phyloP scores from a whole-genome alignment of 2,888 invertebrate species.

The Drosophila setosimentum region DNA sequence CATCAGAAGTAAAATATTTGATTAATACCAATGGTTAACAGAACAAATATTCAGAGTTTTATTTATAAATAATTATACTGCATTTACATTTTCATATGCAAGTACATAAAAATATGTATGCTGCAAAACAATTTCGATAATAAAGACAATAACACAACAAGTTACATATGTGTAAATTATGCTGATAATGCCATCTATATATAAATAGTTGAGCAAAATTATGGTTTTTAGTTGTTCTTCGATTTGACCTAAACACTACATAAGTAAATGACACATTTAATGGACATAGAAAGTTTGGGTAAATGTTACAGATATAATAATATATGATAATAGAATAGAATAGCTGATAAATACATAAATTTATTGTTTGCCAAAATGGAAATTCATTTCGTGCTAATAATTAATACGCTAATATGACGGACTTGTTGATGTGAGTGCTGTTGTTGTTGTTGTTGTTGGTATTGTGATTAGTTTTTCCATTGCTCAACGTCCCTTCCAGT shows the following conservation, averaged over 20 bases:
- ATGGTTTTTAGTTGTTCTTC: conserved; percentile 32
- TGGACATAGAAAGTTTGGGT: conserved; percentile 76
- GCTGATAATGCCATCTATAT: conserved; percentile 21
- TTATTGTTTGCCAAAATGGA: conserved; percentile 32
- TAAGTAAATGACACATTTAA: conserved; percentile 77
- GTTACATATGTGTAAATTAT: conserved; percentile 17
- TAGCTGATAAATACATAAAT: conserved; percentile 74
- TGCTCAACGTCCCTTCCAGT: conserved; percentile 90
- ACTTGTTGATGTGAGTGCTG: conserved; percentile 42
- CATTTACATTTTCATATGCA: conserved; percentile 40
- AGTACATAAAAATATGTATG: conserved; percentile 23
- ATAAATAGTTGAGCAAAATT: conserved; percentile 58
- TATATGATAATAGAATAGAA: conserved; percentile 47
- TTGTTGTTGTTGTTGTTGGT: conserved; percentile 18
- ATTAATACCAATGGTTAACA: conserved; percentile 78
- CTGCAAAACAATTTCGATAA: conserved; percentile 57
- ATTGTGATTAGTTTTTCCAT: conserved; percentile 50
- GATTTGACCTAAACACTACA: conserved; percentile 65
- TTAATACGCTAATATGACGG: conserved; percentile 86
- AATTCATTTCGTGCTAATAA: conserved; percentile 77
- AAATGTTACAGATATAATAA: conserved; percentile 59
- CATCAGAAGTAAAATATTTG: conserved; percentile 58
- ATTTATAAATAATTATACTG: conserved; percentile 40
- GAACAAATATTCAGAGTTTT: conserved; percentile 61
- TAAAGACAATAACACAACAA: conserved; percentile 49